Percentiles rank a stretch among this genome's conserved stretches.
Conservation (phyloP, 2,888 invertebrate genomes). For the Arrhopalites spinosus region DNA sequence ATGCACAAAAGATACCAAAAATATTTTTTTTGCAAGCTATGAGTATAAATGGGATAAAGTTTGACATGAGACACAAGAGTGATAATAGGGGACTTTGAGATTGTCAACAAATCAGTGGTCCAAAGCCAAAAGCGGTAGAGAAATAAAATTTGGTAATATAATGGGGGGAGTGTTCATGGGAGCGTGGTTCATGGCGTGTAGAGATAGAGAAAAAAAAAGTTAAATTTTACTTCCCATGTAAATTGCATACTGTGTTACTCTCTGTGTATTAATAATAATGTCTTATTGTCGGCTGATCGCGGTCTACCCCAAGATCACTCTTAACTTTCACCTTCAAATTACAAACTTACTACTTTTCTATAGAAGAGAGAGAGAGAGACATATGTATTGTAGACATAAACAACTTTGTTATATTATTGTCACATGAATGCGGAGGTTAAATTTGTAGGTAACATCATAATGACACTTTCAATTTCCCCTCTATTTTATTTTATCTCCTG, state of each 20-base stretch:
- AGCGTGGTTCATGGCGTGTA: neutral
- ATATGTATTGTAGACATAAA: neutral
- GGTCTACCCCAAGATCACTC: constrained; percentile 23
- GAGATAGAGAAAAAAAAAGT: neutral
- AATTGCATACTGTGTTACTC: neutral
- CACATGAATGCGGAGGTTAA: constrained; percentile 17
- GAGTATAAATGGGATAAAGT: no score
- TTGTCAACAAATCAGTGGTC: no score
- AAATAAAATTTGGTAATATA: neutral
- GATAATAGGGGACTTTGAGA: no score
- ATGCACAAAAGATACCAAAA: no score
- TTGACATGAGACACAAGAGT: no score
- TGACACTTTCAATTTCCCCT: constrained; percentile 14
- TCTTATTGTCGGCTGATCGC: constrained; percentile 2
- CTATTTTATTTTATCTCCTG: neutral
- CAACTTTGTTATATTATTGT: neutral
- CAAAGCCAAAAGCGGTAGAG: neutral
- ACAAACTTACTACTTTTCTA: neutral
- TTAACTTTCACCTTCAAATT: constrained; percentile 27
- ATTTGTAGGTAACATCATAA: constrained; percentile 4
- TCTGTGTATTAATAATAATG: neutral
- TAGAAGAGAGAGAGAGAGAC: neutral
- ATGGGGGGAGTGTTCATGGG: constrained; percentile 4
- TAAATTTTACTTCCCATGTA: neutral
- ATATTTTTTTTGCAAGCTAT: no score